Evolutionary conservation across 2,888 invertebrate genomes (phyloP), one percentile per base, ranked within the genome.

Genomic region (Caenorhabditis drosophilae): DNA sequence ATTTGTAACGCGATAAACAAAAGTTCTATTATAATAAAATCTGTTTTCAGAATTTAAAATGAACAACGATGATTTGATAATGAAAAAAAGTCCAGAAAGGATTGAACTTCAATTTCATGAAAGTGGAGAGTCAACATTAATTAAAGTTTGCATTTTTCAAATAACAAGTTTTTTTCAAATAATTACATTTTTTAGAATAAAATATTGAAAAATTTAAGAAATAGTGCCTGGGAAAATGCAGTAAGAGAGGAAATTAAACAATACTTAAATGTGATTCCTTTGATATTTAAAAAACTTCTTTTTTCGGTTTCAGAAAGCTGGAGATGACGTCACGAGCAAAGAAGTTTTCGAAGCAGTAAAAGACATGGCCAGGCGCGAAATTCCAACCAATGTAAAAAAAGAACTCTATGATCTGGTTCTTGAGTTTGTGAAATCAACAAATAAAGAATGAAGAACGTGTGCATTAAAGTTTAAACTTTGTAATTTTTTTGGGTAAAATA

Each of bases 331-430:
- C 16, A 56, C 27, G 4, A 36, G 52, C 6, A 55, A 60, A 36
- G 66, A 66, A 22, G 59, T 51, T 12, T 66, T 66, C 42, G 66
- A 66, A 26, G 59, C 66, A 0, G 66, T 66, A 20, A 66, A 66
- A 23, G 66, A 66, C 35, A 48, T 52, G 44, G 59, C 59, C 7
- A 27, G 66, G 34, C 47, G 66, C 9, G 59, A 60, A 18, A 53
- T 66, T 41, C 66, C 66, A 22, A 44, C 47, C 12, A 56, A 60
- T 4, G 52, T 57, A n/a, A 66, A 66, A 47, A 66, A 66, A 36
- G 38, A 55, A 25, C 52, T 66, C 23, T 66, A 60, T 51, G 66
- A 66, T 20, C 59, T 60, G 38, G 52, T 66, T 11, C 49, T 60
- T 18, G 56, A 55, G 34, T 66, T 66, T 42, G 66, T 66, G 7